phyloP scores from a whole-genome alignment of 37 sponge, comb jelly and placozoan species.

The Haliclona indistincta region DNA sequence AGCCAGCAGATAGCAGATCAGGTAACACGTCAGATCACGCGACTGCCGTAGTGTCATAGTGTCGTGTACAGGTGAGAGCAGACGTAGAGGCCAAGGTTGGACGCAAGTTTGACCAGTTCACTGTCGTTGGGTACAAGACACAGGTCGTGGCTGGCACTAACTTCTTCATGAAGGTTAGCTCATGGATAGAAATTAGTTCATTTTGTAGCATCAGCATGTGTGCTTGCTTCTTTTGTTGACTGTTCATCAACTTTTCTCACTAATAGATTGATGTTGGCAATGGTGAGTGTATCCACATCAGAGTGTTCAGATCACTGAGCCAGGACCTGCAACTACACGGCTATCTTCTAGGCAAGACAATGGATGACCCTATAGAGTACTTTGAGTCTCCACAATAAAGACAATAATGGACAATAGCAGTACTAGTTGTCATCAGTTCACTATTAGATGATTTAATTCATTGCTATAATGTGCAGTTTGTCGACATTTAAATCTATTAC shows the following conservation, averaged over 20 bases:
- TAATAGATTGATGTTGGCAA: slow-evolving; percentile 58
- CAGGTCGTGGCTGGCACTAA: slow-evolving; percentile 77
- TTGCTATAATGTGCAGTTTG: no score
- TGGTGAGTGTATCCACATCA: slow-evolving; percentile 47
- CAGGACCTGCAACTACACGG: slow-evolving; percentile 3
- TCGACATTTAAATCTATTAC: no score
- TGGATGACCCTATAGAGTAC: slow-evolving; percentile 19
- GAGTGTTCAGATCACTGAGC: slow-evolving; percentile 43
- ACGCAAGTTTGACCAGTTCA: slow-evolving; percentile 10
- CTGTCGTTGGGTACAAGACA: slow-evolving; percentile 6
- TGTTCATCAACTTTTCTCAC: no score
- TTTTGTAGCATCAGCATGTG: no score
- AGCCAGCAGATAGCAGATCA: no score
- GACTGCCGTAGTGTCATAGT: not conserved
- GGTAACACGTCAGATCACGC: no score
- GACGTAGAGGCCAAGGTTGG: slow-evolving; percentile 11
- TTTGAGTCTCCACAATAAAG: no score
- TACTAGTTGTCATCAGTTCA: no score
- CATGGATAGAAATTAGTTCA: no score
- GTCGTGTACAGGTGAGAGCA: slow-evolving; percentile 2
- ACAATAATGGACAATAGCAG: no score
- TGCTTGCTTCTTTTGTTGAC: no score
- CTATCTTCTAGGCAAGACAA: slow-evolving; percentile 8
- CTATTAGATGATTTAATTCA: no score
- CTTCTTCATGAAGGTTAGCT: slow-evolving; percentile 78